Evolutionary conservation across 2,113 vertebrate genomes (phyloP).

Genomic region (Vicugna pacos): DNA sequence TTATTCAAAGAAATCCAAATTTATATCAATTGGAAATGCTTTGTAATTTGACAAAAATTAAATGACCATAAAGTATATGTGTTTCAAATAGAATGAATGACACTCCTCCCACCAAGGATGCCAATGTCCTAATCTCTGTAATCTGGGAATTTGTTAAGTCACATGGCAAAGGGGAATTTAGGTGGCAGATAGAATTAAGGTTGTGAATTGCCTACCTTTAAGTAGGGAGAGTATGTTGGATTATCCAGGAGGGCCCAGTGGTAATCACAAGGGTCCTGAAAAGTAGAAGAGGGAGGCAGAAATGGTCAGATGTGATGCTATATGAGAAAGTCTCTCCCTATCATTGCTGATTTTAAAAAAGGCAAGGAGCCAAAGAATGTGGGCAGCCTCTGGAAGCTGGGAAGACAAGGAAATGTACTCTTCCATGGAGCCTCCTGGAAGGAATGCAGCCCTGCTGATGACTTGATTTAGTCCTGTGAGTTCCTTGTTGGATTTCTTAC

Average conservation of each 20-base stretch:
- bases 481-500: neutral
- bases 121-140: neutral
- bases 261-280: neutral
- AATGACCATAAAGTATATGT: neutral
- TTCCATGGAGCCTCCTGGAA: neutral
- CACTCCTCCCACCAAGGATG: neutral
- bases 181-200: neutral
- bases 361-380: neutral
- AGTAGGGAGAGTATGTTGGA: neutral
- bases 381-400: neutral
- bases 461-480: neutral
- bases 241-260: too few relatives aligned
- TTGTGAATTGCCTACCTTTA: neutral
- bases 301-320: neutral
- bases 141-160: neutral
- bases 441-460: accelerated
- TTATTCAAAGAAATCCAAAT: neutral
- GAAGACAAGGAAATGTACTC: neutral
- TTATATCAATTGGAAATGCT: neutral
- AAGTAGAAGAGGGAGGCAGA: neutral
- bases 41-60: neutral
- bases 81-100: neutral
- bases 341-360: neutral
- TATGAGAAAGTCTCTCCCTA: neutral
- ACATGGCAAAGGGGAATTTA: neutral